phyloP scores from a whole-genome alignment of 2,113 vertebrate genomes.

The Elephantulus edwardii region DNA sequence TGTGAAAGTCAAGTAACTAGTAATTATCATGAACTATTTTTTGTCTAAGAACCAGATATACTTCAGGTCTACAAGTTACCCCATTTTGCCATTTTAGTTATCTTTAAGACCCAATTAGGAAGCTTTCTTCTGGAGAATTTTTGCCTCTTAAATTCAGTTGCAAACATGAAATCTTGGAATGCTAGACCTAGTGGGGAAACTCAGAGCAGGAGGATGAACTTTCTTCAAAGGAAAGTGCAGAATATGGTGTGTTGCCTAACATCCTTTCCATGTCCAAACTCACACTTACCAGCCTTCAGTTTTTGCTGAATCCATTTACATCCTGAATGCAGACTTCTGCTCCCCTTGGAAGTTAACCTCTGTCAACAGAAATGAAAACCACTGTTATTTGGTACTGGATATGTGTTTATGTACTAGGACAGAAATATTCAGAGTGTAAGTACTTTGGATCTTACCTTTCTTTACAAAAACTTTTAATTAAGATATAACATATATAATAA shows the following conservation, averaged over 20 bases:
- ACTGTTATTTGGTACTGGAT: background rate
- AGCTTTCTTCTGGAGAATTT: background rate
- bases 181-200: background rate
- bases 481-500: background rate
- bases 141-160: background rate
- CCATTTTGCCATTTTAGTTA: background rate
- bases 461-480: background rate
- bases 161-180: background rate
- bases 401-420: background rate
- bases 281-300: background rate
- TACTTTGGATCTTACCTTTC: background rate
- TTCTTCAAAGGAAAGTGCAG: background rate
- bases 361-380: background rate
- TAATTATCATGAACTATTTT: background rate
- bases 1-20: background rate
- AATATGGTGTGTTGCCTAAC: background rate
- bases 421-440: constrained; percentile 9
- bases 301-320: background rate
- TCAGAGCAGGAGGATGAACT: background rate
- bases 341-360: background rate
- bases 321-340: background rate
- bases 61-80: background rate
- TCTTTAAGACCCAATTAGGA: background rate
- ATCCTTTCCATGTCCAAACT: background rate
- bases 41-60: background rate